Evolutionary conservation across 2,888 invertebrate genomes (phyloP).

Genomic region (Aplocera efformata): DNA sequence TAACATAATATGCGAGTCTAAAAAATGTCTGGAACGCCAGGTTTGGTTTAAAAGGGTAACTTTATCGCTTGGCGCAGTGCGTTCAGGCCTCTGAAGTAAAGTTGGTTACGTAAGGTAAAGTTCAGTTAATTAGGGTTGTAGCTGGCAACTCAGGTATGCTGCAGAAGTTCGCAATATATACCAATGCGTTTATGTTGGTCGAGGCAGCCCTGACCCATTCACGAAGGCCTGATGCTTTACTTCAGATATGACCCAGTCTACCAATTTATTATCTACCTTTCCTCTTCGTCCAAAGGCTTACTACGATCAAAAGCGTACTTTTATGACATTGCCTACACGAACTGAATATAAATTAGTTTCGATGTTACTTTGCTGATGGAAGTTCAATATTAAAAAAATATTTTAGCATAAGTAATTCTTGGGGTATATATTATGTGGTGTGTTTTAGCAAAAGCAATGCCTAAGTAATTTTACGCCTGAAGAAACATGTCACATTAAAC

Average conservation of each 20-base stretch:
- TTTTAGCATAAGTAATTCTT: too few species aligned
- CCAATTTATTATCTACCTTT: conserved; percentile 44
- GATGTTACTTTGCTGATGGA: too few species aligned
- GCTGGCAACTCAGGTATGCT: conserved; percentile 3
- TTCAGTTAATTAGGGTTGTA: conserved; percentile 5
- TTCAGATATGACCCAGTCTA: conserved; percentile 46
- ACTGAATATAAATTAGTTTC: conserved; percentile 5
- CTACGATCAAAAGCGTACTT: conserved; percentile 23
- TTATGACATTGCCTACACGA: conserved; percentile 15
- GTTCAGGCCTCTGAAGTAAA: conserved; percentile 13
- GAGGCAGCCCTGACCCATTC: conserved; percentile 61
- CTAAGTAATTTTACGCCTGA: too few species aligned
- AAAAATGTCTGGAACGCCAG: neutral
- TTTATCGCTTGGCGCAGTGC: conserved; percentile 15
- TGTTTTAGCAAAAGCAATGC: too few species aligned
- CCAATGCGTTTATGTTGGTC: conserved; percentile 40
- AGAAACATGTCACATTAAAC: too few species aligned
- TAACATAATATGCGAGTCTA: too few species aligned
- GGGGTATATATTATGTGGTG: too few species aligned
- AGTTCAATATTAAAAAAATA: too few species aligned
- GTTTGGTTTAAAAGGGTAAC: conserved; percentile 1
- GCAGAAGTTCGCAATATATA: conserved; percentile 13
- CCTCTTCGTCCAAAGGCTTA: conserved; percentile 26
- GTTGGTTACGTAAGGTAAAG: conserved; percentile 6
- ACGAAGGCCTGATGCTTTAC: conserved; percentile 50